phyloP scores from a whole-genome alignment of 2,888 invertebrate genomes.

The Phyllotreta striolata region DNA sequence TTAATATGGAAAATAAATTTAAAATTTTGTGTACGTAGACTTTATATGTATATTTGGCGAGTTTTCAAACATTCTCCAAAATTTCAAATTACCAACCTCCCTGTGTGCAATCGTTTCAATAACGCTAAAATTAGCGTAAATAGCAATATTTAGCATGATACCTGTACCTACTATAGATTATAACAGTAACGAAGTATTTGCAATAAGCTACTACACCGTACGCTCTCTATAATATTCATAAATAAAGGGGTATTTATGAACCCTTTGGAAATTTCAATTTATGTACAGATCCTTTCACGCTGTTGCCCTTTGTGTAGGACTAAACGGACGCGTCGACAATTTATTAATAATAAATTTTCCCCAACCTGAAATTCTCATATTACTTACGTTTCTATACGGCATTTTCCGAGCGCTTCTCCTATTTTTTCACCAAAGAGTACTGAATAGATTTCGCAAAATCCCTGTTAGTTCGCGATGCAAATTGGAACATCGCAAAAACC shows the following conservation, averaged over 20 bases:
- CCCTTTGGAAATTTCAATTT: conserved; percentile 11
- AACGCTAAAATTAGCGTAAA: too few relatives aligned
- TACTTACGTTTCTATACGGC: not conserved
- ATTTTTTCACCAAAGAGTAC: not conserved
- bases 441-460: too few relatives aligned
- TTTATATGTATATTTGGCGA: too few relatives aligned
- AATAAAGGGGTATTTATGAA: conserved; percentile 10
- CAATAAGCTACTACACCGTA: conserved; percentile 8
- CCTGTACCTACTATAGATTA: too few relatives aligned
- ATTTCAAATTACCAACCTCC: too few relatives aligned
- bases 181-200: not conserved
- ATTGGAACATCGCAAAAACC: not conserved
- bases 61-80: too few relatives aligned
- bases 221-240: conserved; percentile 5
- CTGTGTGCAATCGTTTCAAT: too few relatives aligned
- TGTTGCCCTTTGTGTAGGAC: conserved; percentile 8
- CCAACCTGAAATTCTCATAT: conserved; percentile 4
- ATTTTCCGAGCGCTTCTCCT: conserved; percentile 2
- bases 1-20: too few relatives aligned
- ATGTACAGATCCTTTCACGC: conserved; percentile 11
- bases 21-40: too few relatives aligned
- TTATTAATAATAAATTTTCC: conserved; percentile 10
- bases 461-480: not conserved
- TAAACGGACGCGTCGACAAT: conserved; percentile 7
- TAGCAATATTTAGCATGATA: too few relatives aligned